These are phyloP conservation scores for Leptonema lineaticorne DNA, from an alignment of 1,140 invertebrate species.

Conservation along the genomic window DNA sequence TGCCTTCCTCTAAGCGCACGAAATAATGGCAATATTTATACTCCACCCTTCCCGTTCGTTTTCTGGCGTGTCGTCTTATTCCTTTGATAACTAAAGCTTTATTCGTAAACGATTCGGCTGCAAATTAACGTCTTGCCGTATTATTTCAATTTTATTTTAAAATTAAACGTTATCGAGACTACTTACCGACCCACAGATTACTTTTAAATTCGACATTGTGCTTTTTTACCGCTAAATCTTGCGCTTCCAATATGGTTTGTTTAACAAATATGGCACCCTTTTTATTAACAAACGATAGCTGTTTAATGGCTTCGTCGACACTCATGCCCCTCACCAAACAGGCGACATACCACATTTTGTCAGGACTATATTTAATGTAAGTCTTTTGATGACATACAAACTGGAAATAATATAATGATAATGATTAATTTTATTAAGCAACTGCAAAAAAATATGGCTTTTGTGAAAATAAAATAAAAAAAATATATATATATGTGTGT, in stretches of 20 bases:
- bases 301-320: slow-evolving; percentile 91
- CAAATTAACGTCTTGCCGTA: slow-evolving; percentile 45
- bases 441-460: neutral
- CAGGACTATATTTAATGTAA: slow-evolving; percentile 87
- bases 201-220: slow-evolving; percentile 95
- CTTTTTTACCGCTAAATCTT: slow-evolving; percentile 78
- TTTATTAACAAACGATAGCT: slow-evolving; percentile 78
- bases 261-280: slow-evolving; percentile 82
- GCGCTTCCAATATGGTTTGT: slow-evolving; percentile 85
- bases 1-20: slow-evolving; percentile 87
- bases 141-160: neutral
- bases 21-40: slow-evolving; percentile 88
- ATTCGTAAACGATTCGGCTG: slow-evolving; percentile 82
- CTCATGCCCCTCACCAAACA: slow-evolving; percentile 84
- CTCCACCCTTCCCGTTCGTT: slow-evolving; percentile 67
- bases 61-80: slow-evolving; percentile 76
- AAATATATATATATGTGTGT: neutral
- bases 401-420: slow-evolving; percentile 58
- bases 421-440: slow-evolving; percentile 21
- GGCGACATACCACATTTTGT: slow-evolving; percentile 92
- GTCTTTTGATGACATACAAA: slow-evolving; percentile 80
- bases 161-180: neutral
- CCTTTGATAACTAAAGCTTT: slow-evolving; percentile 81
- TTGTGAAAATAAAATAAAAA: neutral
- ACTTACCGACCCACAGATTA: slow-evolving; percentile 95